phyloP scores from a whole-genome alignment of 2,113 vertebrate genomes.

The Psettodes erumei region DNA sequence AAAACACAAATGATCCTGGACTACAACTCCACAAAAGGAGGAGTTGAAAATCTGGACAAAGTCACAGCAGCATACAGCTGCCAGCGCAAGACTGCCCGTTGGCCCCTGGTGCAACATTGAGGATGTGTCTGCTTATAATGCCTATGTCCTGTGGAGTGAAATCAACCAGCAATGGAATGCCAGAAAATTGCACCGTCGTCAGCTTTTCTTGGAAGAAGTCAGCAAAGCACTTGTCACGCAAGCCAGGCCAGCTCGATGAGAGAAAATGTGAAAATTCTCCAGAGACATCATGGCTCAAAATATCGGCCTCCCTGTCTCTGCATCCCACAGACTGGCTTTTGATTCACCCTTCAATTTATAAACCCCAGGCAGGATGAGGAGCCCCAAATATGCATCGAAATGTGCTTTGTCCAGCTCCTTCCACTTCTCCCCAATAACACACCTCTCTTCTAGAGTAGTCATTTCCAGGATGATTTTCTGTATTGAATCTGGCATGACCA shows the following conservation, averaged over 20 bases:
- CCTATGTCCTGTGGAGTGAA: slow-evolving; percentile 21
- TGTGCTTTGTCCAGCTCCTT: background rate
- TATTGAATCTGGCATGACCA: slow-evolving; percentile 3
- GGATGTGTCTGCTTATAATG: slow-evolving; percentile 23
- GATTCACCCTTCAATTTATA: too few relatives aligned
- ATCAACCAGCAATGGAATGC: slow-evolving; percentile 22
- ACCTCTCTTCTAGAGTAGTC: background rate
- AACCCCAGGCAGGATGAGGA: too few relatives aligned
- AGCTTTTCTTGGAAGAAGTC: slow-evolving; percentile 25
- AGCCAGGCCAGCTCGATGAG: too few relatives aligned
- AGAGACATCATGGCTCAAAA: background rate
- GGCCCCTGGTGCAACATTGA: slow-evolving; percentile 20
- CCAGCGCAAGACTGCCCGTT: too few relatives aligned
- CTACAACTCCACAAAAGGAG: too few relatives aligned
- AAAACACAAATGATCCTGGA: too few relatives aligned
- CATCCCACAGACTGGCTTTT: background rate
- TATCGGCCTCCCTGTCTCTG: background rate
- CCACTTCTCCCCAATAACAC: slow-evolving; percentile 7
- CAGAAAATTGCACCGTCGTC: slow-evolving; percentile 1
- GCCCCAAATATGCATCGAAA: background rate
- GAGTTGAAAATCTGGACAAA: too few relatives aligned
- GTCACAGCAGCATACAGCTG: too few relatives aligned
- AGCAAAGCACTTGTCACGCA: slow-evolving; percentile 9
- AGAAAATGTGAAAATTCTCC: background rate
- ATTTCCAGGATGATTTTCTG: slow-evolving; percentile 21